phyloP scores from a whole-genome alignment of 2,888 invertebrate genomes.

The Deroplatys truncata region DNA sequence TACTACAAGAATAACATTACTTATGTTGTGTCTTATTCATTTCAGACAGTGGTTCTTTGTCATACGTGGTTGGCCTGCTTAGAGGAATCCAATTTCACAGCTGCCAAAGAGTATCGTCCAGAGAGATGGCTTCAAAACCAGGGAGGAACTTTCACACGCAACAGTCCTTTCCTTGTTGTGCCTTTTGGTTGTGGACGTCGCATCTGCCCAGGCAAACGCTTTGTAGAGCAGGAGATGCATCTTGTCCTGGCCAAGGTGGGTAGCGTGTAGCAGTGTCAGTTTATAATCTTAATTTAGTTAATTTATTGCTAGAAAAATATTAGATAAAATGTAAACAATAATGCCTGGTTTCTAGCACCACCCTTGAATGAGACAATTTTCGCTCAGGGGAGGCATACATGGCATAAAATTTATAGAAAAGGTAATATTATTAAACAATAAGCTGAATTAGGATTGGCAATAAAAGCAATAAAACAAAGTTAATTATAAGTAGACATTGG shows the following conservation, averaged over 20 bases:
- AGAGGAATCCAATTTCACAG: constrained; percentile 68
- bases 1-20: too few species aligned
- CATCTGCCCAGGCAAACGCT: constrained; percentile 81
- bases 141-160: constrained; percentile 43
- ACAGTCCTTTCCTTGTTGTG: constrained; percentile 61
- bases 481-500: too few species aligned
- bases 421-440: neutral
- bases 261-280: neutral
- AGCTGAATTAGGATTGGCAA: too few species aligned
- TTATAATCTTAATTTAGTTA: constrained; percentile 5
- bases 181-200: constrained; percentile 78
- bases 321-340: too few species aligned
- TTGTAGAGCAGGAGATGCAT: constrained; percentile 73
- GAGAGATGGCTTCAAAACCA: constrained; percentile 64
- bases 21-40: constrained; percentile 15
- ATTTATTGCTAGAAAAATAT: neutral
- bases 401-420: neutral
- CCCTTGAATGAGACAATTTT: too few species aligned
- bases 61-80: constrained; percentile 81
- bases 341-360: too few species aligned
- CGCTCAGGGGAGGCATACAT: neutral
- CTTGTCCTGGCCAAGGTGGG: constrained; percentile 67
- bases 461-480: too few species aligned
- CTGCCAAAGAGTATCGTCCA: constrained; percentile 65
- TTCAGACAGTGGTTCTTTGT: constrained; percentile 69